Base-by-base conservation (phyloP, 2,888 invertebrate species). In the Sinodicranocentrus sp. region DNA sequence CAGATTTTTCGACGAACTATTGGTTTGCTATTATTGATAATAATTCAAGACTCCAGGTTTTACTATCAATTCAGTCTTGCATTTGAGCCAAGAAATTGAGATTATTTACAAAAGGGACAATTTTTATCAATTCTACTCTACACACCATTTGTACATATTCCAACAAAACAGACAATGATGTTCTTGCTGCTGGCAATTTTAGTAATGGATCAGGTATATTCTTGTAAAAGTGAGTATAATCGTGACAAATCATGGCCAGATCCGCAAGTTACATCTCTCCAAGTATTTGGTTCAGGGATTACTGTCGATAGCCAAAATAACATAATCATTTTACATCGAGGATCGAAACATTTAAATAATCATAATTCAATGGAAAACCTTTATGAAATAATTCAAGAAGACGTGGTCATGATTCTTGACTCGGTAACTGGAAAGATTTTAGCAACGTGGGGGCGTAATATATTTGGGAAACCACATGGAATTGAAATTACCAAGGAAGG, bases 321-420 rank as follows among this genome's bases (percentile, higher is more conserved):
- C 84, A 91, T 97, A 10, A 93, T 94, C 13, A 93, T 97, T 44
- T 97, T 98, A 90, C 97, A 97, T 90, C 92, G 98, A 87, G 95
- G 93, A 0, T 91, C 93, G 72, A 92, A 94, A 86, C 92, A 91
- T 75, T 19, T 8, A 2, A 33, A 63, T 17, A 23, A n/a, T 28
- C 15, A 13, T 0, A 92, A 95, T 89, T 39, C 39, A 13, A 39
- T 8, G 39, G 39, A 39, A 5, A 13, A n/a, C n/a, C n/a, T n/a
- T n/a, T n/a, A n/a, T n/a, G 92, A 92, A 0, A 94, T 93, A 0
- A 95, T 95, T 87, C 89, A 90, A 0, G 90, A 92, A 3, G 92
- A 93, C 54, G 94, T 95, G 1, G 91, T 95, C 15, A 89, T 94
- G 23, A 92, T 93, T 0, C 91, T 94, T 61, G 92, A 94, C 89